Evolutionary conservation across 2,888 invertebrate species (phyloP), one percentile per base, ranked within the genome.

Genomic region (Sphecodes monilicornis): DNA sequence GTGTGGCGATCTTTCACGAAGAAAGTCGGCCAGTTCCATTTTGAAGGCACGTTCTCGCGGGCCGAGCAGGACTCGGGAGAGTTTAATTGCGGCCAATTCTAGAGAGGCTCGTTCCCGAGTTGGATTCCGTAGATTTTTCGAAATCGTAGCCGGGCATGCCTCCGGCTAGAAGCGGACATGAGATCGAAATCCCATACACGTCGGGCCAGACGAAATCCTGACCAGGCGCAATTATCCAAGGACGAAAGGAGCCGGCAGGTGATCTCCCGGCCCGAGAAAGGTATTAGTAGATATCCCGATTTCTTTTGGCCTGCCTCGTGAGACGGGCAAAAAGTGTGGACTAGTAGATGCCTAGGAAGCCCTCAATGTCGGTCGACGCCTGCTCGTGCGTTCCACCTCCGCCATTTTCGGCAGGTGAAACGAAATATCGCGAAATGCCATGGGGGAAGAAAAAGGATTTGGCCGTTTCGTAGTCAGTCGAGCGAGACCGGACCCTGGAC

Each of bases 321-420:
- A 91, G 91, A 91, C 90, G 85, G 89, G 91, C 91, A 93, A 93
- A 94, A 94, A 94, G 88, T 88, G 85, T 91, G 89, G 91, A 91
- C 92, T 91, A 91, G 88, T 87, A 92, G 91, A 91, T 91, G 92
- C 91, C 92, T 93, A 93, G 93, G 90, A 92, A 86, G 86, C 71
- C 78, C 80, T n/a, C 80, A 87, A 87, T 84, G 87, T 84, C 76
- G 82, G 76, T 39, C 90, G 84, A 86, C 84, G 88, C 87, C 88
- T 88, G 82, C 82, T 80, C 60, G 72, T 81, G 88, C 80, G 77
- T 78, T 79, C 88, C 89, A 82, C 87, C 90, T 86, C 86, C 85
- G 86, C 91, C 90, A 89, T 92, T 69, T 92, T 88, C 89, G 92
- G 91, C 94, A 93, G 94, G 94, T 94, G 94, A 93, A 93, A 90